phyloP scores from a whole-genome alignment of 1,140 invertebrate genomes.

The Battus philenor region DNA sequence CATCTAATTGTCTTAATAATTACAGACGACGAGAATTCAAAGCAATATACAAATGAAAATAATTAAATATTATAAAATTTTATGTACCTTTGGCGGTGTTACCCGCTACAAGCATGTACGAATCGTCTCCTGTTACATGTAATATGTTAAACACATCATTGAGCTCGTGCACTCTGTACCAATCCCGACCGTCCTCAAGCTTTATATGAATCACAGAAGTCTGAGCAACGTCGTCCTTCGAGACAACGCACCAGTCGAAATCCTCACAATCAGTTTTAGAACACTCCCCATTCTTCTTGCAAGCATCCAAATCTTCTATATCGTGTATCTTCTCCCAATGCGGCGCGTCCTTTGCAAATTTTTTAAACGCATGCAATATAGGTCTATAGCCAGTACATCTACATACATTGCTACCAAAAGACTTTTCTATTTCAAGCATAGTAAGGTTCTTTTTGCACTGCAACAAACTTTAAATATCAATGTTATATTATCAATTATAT shows the following conservation, averaged over 20 bases:
- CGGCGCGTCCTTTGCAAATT: constrained; percentile 62
- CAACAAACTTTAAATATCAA: constrained; percentile 10
- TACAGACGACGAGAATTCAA: too few relatives aligned
- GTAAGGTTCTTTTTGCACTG: constrained; percentile 8
- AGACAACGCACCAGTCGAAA: constrained; percentile 32
- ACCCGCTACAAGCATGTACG: constrained; percentile 79
- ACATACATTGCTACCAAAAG: constrained; percentile 85
- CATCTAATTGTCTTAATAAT: too few relatives aligned
- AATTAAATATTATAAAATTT: constrained; percentile 7
- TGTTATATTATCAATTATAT: not conserved
- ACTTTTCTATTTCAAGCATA: constrained; percentile 77
- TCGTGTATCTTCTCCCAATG: constrained; percentile 19
- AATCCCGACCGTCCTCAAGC: constrained; percentile 49
- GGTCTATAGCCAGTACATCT: constrained; percentile 88
- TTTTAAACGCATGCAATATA: constrained; percentile 86
- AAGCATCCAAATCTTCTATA: constrained; percentile 37
- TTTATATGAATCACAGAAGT: constrained; percentile 20
- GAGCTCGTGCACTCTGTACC: constrained; percentile 66
- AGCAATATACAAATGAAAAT: too few relatives aligned
- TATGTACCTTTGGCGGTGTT: constrained; percentile 68
- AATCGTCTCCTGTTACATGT: constrained; percentile 20
- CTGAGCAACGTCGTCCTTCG: constrained; percentile 4
- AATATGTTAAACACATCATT: constrained; percentile 69
- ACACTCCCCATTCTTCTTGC: constrained; percentile 23
- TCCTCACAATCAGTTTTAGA: constrained; percentile 18